Conservation (phyloP, 2,113 vertebrate genomes). For the Solenodon paradoxus region DNA sequence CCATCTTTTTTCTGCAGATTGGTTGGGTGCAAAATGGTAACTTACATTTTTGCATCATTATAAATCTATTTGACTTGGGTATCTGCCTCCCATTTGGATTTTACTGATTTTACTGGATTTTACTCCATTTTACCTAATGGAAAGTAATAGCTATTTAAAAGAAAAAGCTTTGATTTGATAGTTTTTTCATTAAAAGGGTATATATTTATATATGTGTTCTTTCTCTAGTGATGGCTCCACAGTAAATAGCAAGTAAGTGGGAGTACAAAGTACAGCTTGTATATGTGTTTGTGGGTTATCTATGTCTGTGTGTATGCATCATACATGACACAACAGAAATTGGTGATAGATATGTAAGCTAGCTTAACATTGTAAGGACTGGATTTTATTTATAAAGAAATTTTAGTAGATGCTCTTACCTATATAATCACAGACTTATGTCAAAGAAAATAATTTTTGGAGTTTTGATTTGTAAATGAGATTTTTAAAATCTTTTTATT, state of each 20-base stretch:
- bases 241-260: not conserved
- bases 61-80: not conserved
- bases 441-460: not conserved
- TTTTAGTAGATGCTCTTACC: not conserved
- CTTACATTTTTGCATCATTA: not conserved
- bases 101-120: not conserved
- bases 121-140: not conserved
- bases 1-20: not conserved
- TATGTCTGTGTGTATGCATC: not conserved
- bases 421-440: not conserved
- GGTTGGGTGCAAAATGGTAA: not conserved
- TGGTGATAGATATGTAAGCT: not conserved
- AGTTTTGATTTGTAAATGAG: conserved; percentile 51
- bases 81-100: not conserved
- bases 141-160: not conserved
- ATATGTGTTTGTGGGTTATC: not conserved
- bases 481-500: conserved; percentile 27
- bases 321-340: not conserved
- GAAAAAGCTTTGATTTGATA: not conserved
- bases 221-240: not conserved
- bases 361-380: not conserved
- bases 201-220: conserved; percentile 12
- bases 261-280: not conserved
- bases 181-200: not conserved
- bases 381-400: not conserved